A percentile compares a stretch with the other conserved stretches of the same genome.
Conservation (phyloP, 1,140 invertebrate species). For the Diachasma alloeum region DNA sequence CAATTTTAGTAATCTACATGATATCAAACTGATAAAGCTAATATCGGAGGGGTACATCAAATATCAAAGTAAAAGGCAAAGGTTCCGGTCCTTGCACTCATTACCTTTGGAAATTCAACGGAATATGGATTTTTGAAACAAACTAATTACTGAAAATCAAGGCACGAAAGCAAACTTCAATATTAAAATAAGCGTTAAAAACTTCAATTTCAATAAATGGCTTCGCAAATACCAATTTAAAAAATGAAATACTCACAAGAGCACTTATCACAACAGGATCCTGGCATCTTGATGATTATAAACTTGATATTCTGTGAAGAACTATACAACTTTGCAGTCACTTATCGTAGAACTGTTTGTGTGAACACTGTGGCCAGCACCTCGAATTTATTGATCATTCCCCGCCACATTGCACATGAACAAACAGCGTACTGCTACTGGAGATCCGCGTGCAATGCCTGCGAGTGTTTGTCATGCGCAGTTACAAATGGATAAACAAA, state of each 20-base stretch:
- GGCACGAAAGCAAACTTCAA: too few species aligned
- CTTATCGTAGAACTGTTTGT: conserved; percentile 20
- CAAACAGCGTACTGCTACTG: too few species aligned
- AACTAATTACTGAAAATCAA: too few species aligned
- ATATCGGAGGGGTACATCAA: too few species aligned
- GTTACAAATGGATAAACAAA: conserved; percentile 20
- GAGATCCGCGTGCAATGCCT: conserved; percentile 51
- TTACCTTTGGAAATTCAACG: neutral
- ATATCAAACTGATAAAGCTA: neutral
- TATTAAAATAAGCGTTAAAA: too few species aligned
- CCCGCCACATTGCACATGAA: conserved; percentile 40
- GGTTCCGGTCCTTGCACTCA: too few species aligned
- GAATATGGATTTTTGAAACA: neutral
- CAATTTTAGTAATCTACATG: too few species aligned
- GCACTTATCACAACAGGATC: conserved; percentile 55
- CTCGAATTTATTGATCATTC: conserved; percentile 59
- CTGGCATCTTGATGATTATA: conserved; percentile 49
- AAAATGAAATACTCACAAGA: conserved; percentile 46
- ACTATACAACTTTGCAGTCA: neutral
- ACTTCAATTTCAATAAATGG: too few species aligned
- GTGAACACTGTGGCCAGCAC: conserved; percentile 26
- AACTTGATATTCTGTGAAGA: neutral
- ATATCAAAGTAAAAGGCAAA: too few species aligned
- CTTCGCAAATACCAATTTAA: neutral
- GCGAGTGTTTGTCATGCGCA: conserved; percentile 49